Percentiles rank a stretch among this genome's conserved stretches.
phyloP scores from a whole-genome alignment of 2,797 vertebrate genomes.

The Melanotaenia boesemani region DNA sequence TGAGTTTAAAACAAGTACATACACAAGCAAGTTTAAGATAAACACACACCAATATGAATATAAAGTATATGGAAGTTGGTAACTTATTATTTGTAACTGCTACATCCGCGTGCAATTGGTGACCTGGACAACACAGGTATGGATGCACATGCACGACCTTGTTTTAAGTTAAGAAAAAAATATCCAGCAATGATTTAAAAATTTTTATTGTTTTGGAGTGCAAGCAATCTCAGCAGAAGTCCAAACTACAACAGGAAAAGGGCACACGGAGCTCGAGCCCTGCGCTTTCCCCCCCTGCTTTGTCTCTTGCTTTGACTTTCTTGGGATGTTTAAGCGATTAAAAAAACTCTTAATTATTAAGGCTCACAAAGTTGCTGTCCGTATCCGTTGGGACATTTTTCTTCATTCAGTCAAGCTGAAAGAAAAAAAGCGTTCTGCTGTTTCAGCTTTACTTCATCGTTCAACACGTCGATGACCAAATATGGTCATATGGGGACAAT shows the following conservation, averaged over 20 bases:
- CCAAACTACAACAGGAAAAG: constrained; percentile 23
- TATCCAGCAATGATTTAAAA: not conserved
- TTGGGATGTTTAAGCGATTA: constrained; percentile 22
- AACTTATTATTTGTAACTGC: not conserved
- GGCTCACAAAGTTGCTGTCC: constrained; percentile 20
- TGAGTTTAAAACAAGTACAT: not conserved
- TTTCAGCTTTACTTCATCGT: constrained; percentile 47
- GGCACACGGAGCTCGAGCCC: constrained; percentile 12
- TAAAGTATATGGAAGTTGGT: not conserved
- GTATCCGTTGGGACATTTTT: constrained; percentile 51
- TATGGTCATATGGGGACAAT: constrained; percentile 72
- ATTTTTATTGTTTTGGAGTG: not conserved
- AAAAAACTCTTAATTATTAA: constrained; percentile 42
- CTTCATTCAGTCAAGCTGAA: constrained; percentile 53
- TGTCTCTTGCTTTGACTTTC: constrained; percentile 42
- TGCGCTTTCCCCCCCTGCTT: constrained; percentile 18
- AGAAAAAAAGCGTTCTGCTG: constrained; percentile 6
- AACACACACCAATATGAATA: not conserved
- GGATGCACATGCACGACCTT: not conserved
- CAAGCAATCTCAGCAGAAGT: not conserved
- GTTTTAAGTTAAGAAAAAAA: not conserved
- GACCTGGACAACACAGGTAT: not conserved
- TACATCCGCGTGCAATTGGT: not conserved
- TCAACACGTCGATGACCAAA: constrained; percentile 76
- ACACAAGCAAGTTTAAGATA: not conserved